Evolutionary conservation across 2,888 invertebrate genomes (phyloP), one percentile per base, ranked within the genome.

Genomic region (Uropetala carovei): DNA sequence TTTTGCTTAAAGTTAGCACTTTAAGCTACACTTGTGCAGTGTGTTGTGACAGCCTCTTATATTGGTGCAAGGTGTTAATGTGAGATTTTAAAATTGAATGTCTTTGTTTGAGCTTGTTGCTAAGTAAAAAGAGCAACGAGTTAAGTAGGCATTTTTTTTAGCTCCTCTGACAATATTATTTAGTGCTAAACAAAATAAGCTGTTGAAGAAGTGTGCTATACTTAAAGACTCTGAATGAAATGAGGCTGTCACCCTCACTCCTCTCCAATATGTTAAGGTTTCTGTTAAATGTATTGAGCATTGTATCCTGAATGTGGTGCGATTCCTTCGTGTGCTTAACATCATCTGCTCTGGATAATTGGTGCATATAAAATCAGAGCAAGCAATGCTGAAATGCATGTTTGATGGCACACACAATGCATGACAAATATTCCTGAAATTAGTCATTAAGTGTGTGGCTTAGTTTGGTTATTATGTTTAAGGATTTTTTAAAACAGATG

Each of bases 231-330:
- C n/a, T 75, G 75, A 27, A 75, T 64, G 43, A 30, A 56, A 16
- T 10, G n/a, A 68, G 43, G 85, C 85, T 86, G 83, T 83, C 83
- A 83, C 56, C 56, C 56, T 83, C 43, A 83, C 30, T 83, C 57
- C 16, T 83, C 58, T n/a, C 56, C 30, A 86, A n/a, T 86, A 86
- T 58, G 57, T 43, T n/a, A 43, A 64, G 64, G 56, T 60, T n/a
- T 68, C 43, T 89, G 56, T 89, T 83, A 43, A 56, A n/a, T 27
- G 27, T 75, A 27, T 27, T 27, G 22, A 27, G 27, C 27, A 13
- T 27, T 89, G 89, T 89, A 64, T 60, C 14, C 30, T 89, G 27
- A 60, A 89, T 68, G 43, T 89, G 89, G 89, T 89, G 89, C 89
- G 64, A 68, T 89, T 43, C 60, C 43, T 89, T 89, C 89, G n/a